These are phyloP conservation scores for Haliaeetus leucogaster DNA, from an alignment of 2,113 vertebrate species.

Conservation along the genomic window DNA sequence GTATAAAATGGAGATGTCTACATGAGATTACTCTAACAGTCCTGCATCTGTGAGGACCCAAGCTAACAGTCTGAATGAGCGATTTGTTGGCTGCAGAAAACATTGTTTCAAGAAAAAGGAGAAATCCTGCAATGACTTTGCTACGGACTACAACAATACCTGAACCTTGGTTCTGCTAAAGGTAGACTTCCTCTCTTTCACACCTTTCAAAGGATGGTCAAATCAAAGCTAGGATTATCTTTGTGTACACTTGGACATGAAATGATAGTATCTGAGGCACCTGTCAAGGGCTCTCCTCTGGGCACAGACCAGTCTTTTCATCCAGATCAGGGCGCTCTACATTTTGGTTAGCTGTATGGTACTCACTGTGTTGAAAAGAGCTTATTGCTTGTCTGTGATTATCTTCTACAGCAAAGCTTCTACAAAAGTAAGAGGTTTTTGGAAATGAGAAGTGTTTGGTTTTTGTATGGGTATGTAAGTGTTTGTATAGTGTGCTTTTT, in stretches of 20 bases:
- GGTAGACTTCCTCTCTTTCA: background rate
- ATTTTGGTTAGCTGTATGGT: background rate
- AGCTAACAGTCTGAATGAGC: background rate
- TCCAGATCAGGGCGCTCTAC: background rate
- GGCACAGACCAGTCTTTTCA: background rate
- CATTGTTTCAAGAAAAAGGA: background rate
- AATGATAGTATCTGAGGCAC: background rate
- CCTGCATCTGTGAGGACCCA: background rate
- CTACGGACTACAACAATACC: rapidly evolving
- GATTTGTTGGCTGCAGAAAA: background rate
- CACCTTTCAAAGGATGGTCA: background rate
- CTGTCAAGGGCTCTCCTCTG: background rate
- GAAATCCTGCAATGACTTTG: background rate
- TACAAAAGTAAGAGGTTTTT: background rate
- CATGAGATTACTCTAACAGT: background rate
- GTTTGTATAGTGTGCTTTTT: background rate
- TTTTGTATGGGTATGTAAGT: background rate
- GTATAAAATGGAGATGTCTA: background rate
- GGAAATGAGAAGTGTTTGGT: background rate
- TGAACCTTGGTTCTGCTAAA: background rate
- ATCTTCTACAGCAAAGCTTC: background rate
- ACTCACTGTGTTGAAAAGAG: background rate
- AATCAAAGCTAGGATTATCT: background rate
- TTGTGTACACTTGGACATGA: background rate
- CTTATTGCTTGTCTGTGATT: background rate